Conservation (phyloP, 2,113 vertebrate species). For the Abramis brama region DNA sequence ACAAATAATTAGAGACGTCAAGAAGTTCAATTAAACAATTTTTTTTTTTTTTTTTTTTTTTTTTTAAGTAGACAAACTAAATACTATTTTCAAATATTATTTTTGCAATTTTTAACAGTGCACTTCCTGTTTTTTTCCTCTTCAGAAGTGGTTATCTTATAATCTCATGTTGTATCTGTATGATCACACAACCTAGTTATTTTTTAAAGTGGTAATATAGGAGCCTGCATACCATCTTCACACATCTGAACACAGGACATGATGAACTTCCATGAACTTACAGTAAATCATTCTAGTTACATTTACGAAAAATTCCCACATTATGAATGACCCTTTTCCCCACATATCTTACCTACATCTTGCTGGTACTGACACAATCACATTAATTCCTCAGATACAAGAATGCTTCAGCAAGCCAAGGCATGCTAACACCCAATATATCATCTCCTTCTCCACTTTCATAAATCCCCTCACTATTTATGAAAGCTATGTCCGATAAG, state of each 20-base stretch:
- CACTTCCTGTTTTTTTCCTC: neutral
- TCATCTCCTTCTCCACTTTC: neutral
- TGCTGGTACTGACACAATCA: neutral
- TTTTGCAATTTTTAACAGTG: neutral
- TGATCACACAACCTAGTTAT: neutral
- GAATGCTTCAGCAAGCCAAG: neutral
- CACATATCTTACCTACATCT: neutral
- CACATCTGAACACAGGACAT: neutral
- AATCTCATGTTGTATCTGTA: neutral
- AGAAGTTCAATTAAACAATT: no score
- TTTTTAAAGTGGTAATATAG: neutral
- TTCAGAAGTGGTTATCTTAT: no score
- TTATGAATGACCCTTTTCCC: neutral
- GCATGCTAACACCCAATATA: neutral
- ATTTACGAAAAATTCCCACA: neutral
- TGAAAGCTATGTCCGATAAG: neutral
- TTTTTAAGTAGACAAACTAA: no score
- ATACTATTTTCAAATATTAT: no score
- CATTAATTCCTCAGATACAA: neutral
- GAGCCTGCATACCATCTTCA: neutral
- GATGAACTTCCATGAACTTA: neutral
- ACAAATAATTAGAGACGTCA: neutral
- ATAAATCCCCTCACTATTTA: neutral
- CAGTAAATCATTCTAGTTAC: neutral
- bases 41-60: no score